A percentile compares a stretch with the other conserved stretches of the same genome.
phyloP scores from a whole-genome alignment of 2,797 vertebrate genomes.

The Danionella dracula region DNA sequence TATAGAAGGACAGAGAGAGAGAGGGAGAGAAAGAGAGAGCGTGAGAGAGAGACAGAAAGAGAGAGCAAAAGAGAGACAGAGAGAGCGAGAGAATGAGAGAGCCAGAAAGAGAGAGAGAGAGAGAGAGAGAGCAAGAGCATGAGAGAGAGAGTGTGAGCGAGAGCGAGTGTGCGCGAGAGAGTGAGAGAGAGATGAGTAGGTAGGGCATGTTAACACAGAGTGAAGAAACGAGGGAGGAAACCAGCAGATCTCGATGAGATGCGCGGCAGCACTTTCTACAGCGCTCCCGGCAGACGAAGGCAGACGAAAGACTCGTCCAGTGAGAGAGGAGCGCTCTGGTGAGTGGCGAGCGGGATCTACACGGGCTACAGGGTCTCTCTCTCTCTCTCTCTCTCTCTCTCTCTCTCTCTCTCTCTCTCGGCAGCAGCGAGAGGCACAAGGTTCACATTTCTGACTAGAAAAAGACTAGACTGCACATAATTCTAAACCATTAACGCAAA shows the following conservation, averaged over 20 bases:
- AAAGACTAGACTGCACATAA: background rate
- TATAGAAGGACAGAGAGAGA: too few relatives aligned
- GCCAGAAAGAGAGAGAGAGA: conserved; percentile 85
- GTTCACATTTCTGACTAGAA: background rate
- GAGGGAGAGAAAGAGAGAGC: too few relatives aligned
- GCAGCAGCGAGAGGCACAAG: conserved; percentile 19
- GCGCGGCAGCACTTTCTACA: conserved; percentile 45
- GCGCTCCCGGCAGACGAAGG: conserved; percentile 28
- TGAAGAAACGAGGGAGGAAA: conserved; percentile 3
- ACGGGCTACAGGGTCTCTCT: conserved; percentile 28
- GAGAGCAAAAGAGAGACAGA: too few relatives aligned
- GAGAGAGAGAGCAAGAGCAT: conserved; percentile 67
- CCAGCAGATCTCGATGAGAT: conserved; percentile 49
- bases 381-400: background rate
- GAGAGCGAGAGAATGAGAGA: too few relatives aligned
- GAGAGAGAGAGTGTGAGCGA: conserved; percentile 71
- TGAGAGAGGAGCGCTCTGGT: background rate
- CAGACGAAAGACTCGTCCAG: background rate
- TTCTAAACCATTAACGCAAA: background rate
- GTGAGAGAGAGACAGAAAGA: too few relatives aligned
- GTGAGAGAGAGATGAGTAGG: conserved; percentile 39
- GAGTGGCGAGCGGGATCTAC: conserved; percentile 12
- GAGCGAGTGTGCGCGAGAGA: too few relatives aligned
- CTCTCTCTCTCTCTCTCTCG: background rate
- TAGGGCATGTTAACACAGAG: conserved; percentile 38